phyloP scores from a whole-genome alignment of 2,888 invertebrate species.

The Periphyllus acericola region DNA sequence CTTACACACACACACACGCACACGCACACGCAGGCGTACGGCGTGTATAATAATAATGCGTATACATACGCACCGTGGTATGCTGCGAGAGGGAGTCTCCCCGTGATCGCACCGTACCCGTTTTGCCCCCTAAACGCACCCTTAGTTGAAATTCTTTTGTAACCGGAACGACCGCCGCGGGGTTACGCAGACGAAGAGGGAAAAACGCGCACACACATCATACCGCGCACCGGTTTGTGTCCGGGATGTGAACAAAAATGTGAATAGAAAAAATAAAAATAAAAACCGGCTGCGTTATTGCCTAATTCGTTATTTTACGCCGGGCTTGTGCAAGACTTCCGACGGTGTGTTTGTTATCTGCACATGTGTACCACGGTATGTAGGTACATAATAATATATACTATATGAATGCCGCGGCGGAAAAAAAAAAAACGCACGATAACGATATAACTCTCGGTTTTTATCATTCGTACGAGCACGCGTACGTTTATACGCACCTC shows the following conservation, averaged over 20 bases:
- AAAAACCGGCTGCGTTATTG: slow-evolving; percentile 56
- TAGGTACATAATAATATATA: not conserved
- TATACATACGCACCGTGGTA: not conserved
- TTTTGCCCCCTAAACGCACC: slow-evolving; percentile 47
- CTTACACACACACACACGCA: not conserved
- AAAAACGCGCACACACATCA: not conserved
- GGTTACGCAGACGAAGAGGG: slow-evolving; percentile 22
- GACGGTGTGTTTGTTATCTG: slow-evolving; percentile 27
- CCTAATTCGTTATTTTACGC: slow-evolving; percentile 61
- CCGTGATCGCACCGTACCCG: slow-evolving; percentile 49
- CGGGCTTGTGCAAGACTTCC: slow-evolving; percentile 59
- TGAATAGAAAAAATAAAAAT: slow-evolving; percentile 9
- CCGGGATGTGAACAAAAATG: slow-evolving; percentile 59
- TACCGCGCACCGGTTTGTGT: slow-evolving; percentile 44
- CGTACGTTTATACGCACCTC: not conserved
- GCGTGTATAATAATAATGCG: not conserved
- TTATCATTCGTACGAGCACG: slow-evolving; percentile 2
- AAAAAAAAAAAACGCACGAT: not conserved
- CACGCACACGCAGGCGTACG: not conserved
- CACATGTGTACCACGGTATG: not conserved
- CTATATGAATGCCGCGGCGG: not conserved
- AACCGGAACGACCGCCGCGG: slow-evolving; percentile 48
- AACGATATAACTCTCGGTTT: slow-evolving; percentile 2
- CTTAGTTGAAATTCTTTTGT: slow-evolving; percentile 54
- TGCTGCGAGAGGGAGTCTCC: slow-evolving; percentile 37